Percentiles rank a stretch among this genome's conserved stretches.
Conservation (phyloP, 2,113 vertebrate species). For the Dryoscopus gambensis region DNA sequence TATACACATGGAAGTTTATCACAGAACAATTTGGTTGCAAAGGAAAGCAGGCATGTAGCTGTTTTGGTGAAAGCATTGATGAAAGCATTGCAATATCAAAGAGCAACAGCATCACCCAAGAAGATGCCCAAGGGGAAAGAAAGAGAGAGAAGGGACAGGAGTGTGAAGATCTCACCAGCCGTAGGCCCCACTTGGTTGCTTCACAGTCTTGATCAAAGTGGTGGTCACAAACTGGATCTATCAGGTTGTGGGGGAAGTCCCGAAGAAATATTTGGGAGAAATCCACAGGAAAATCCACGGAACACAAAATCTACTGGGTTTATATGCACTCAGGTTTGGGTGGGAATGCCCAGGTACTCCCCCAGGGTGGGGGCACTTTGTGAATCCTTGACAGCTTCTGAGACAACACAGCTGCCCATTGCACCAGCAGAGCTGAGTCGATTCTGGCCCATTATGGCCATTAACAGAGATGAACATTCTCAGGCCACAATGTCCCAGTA, state of each 20-base stretch:
- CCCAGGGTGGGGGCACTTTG: neutral
- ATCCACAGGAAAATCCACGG: neutral
- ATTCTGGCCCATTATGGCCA: neutral
- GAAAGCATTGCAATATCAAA: neutral
- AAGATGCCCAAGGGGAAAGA: neutral
- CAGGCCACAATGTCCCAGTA: neutral
- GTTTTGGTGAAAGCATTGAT: neutral
- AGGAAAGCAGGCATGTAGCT: neutral
- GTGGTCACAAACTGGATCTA: rapidly evolving
- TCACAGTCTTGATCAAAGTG: neutral
- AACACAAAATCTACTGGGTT: neutral
- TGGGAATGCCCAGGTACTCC: neutral
- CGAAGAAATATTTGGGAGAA: neutral
- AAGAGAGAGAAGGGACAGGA: neutral
- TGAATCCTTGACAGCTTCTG: neutral
- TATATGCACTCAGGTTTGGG: neutral
- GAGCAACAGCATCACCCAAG: neutral
- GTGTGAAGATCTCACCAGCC: neutral
- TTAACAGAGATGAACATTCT: neutral
- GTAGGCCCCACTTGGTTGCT: neutral
- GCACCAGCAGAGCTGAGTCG: neutral
- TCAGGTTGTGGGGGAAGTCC: rapidly evolving
- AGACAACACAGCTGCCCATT: neutral
- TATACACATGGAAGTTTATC: neutral
- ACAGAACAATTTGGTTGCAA: neutral